A percentile compares a stretch with the other conserved stretches of the same genome.
Conservation (phyloP, 2,888 invertebrate species). For the Machimus atricapillus region DNA sequence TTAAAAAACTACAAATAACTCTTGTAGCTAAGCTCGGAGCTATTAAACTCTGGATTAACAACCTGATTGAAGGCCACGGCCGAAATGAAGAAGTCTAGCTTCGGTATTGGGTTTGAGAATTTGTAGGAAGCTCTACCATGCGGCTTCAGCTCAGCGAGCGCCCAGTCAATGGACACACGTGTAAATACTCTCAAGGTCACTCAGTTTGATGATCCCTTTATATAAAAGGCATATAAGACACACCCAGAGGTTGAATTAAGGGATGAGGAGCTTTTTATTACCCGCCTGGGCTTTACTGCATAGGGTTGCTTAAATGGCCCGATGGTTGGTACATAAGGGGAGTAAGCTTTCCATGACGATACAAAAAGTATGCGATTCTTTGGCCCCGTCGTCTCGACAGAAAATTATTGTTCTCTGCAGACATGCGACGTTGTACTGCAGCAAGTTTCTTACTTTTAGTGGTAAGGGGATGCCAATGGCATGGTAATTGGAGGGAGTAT, state of each 20-base stretch:
- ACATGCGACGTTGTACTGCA: slow-evolving; percentile 1
- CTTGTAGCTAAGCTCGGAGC: neutral
- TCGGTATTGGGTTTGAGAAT: neutral
- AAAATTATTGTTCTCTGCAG: slow-evolving; percentile 36
- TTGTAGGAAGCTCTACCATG: neutral
- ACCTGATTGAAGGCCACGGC: slow-evolving; percentile 48
- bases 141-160: neutral
- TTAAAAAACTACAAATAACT: neutral
- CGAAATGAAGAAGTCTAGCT: neutral
- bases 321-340: neutral
- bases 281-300: neutral
- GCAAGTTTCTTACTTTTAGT: neutral
- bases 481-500: neutral
- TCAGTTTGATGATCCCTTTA: slow-evolving; percentile 35
- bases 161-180: slow-evolving; percentile 45
- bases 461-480: slow-evolving; percentile 1
- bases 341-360: neutral
- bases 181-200: slow-evolving; percentile 47
- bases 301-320: neutral
- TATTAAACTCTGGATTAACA: slow-evolving; percentile 40
- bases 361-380: slow-evolving; percentile 1
- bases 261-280: slow-evolving; percentile 6
- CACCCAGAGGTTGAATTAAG: slow-evolving; percentile 3
- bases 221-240: slow-evolving; percentile 6
- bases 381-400: slow-evolving; percentile 1